Conservation (phyloP, 2,113 vertebrate genomes). For the Xiphorhynchus elegans region DNA sequence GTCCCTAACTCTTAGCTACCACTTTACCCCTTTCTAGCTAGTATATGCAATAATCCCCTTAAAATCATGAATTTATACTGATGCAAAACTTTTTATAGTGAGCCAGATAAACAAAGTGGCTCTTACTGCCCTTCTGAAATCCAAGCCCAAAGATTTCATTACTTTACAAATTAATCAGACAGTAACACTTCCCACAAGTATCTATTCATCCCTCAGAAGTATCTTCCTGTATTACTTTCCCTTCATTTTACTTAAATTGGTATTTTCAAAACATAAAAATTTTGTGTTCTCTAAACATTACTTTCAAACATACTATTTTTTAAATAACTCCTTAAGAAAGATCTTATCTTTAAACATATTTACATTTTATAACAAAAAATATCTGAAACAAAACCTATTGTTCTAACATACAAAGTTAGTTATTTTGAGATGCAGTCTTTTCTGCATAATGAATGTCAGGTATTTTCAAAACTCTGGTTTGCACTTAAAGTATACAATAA, state of each 20-base stretch:
- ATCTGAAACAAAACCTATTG: background rate
- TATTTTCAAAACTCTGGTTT: background rate
- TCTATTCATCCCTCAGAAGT: background rate
- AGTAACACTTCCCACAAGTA: background rate
- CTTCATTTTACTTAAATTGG: background rate
- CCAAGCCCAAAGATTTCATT: background rate
- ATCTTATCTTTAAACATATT: constrained; percentile 22
- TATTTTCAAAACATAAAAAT: background rate
- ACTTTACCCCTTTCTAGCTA: background rate
- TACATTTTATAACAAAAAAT: constrained; percentile 25
- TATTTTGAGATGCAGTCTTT: background rate
- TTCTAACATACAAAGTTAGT: constrained; percentile 17
- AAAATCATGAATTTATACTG: background rate
- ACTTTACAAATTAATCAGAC: background rate
- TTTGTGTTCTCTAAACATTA: background rate
- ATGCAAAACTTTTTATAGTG: background rate
- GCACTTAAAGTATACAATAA: constrained; percentile 15
- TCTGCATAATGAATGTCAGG: background rate
- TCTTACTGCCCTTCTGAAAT: background rate
- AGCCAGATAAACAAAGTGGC: background rate
- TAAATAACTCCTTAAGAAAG: background rate
- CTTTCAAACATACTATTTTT: background rate
- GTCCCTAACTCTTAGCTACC: background rate
- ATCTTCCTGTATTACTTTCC: background rate
- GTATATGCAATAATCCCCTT: background rate